Base-by-base conservation (phyloP, 2,888 invertebrate species). In the Pinctada fucata region DNA sequence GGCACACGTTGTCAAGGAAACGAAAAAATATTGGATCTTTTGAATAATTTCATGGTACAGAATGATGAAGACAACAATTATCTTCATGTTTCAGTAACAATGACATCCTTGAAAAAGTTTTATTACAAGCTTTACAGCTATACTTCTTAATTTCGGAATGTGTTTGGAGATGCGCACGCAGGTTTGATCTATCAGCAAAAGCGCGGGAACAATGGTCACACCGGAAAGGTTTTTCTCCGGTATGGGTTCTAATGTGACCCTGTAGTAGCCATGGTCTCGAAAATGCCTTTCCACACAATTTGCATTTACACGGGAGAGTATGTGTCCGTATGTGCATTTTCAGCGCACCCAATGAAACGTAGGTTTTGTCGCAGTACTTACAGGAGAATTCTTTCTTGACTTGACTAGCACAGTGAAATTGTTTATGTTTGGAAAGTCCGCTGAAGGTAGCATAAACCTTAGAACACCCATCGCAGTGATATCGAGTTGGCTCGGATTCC, bases 251-350 rank as follows among this genome's bases (percentile, higher is more conserved):
- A 88, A 99, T 97, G 94, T 99, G 99, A 0, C 99, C 99, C 93
- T 99, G 99, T 48, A 99, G 95, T 75, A 99, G 94, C 99, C 99
- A 99, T 3, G 99, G 99, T 13, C 99, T 94, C 48, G 97, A 98
- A 94, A 99, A 99, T 5, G 98, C 98, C 92, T 99, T 99, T 58
- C 98, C 98, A 91, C 99, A 99, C 67, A 98, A 94, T 87, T 96
- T 96, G 91, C 99, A 99, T 93, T 98, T 98, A 94, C 98, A 99
- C 5, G 99, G 99, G 88, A 99, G 93, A 1, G 99, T 99, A 93
- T 99, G 99, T 3, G 99, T 99, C 81, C 99, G 95, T 87, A 99
- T 99, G 94, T 99, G 99, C 99, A 99, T 99, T 93, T 99, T 99
- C 8, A 99, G 94, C 0, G 99, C 99, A 1, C 99, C 99, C 84